phyloP scores from a whole-genome alignment of 37 sponge, comb jelly and placozoan genomes.

The Spongia lamella region DNA sequence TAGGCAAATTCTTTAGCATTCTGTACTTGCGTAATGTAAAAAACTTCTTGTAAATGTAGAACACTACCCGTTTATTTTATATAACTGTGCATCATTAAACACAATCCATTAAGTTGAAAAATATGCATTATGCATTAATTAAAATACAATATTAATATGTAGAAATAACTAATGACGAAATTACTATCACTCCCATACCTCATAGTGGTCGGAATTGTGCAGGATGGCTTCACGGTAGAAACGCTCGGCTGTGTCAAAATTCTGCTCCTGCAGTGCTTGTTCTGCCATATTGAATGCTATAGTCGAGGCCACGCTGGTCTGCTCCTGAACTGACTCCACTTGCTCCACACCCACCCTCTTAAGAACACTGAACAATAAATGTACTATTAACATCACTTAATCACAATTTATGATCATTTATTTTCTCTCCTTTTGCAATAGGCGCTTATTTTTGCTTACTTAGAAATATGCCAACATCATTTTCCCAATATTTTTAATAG shows the following conservation, averaged over 20 bases:
- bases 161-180: background rate
- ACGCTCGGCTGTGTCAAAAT: constrained; percentile 49
- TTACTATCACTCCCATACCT: constrained; percentile 18
- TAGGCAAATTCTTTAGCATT: background rate
- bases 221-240: constrained; percentile 77
- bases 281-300: constrained; percentile 66
- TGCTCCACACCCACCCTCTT: constrained; percentile 68
- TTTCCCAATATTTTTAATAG: too few species aligned
- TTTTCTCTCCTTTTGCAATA: too few species aligned
- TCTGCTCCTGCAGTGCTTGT: constrained; percentile 28
- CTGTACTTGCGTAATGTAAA: background rate
- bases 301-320: constrained; percentile 49
- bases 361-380: constrained; percentile 33
- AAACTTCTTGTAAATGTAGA: background rate
- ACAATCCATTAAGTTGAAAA: background rate
- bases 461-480: too few species aligned
- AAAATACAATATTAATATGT: background rate
- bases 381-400: too few species aligned
- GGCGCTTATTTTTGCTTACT: too few species aligned
- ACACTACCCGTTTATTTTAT: background rate
- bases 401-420: too few species aligned
- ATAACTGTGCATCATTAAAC: too few species aligned
- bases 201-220: constrained; percentile 43
- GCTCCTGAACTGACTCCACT: constrained; percentile 35
- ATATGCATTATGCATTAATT: background rate